A percentile compares a stretch with the other conserved stretches of the same genome.
Evolutionary conservation across 2,113 vertebrate genomes (phyloP).

Genomic region (Callaeas wilsoni): DNA sequence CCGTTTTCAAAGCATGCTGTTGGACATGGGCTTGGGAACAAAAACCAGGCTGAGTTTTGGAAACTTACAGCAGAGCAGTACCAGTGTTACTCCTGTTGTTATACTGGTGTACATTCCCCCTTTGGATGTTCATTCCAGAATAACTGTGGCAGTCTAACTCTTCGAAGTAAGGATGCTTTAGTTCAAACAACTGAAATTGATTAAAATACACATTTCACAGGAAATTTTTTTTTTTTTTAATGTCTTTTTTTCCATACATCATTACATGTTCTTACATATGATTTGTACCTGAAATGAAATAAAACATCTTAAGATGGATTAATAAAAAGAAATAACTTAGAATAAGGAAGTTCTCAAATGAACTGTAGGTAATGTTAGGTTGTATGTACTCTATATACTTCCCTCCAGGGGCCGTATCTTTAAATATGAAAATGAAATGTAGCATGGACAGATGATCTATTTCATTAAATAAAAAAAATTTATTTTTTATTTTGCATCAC

Average conservation of each 20-base stretch:
- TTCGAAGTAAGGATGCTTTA: neutral
- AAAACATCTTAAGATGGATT: neutral
- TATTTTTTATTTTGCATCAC: neutral
- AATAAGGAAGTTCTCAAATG: neutral
- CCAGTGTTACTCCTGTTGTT: neutral
- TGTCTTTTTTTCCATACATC: neutral
- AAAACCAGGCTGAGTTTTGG: neutral
- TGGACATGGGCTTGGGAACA: neutral
- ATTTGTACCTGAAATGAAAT: conserved; percentile 2
- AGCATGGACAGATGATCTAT: neutral
- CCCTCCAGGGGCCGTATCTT: conserved; percentile 29
- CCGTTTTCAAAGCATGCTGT: neutral
- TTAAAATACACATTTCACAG: neutral
- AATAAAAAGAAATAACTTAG: conserved; percentile 59
- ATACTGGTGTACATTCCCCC: neutral
- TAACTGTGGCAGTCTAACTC: neutral
- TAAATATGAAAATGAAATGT: neutral
- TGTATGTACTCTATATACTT: neutral
- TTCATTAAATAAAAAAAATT: conserved; percentile 16
- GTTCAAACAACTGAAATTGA: neutral
- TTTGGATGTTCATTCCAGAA: neutral
- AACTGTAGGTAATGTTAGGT: neutral
- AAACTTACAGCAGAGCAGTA: neutral
- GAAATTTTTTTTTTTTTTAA: neutral
- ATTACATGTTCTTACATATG: neutral